phyloP scores from a whole-genome alignment of 2,888 invertebrate genomes.

The Myopa testacea region DNA sequence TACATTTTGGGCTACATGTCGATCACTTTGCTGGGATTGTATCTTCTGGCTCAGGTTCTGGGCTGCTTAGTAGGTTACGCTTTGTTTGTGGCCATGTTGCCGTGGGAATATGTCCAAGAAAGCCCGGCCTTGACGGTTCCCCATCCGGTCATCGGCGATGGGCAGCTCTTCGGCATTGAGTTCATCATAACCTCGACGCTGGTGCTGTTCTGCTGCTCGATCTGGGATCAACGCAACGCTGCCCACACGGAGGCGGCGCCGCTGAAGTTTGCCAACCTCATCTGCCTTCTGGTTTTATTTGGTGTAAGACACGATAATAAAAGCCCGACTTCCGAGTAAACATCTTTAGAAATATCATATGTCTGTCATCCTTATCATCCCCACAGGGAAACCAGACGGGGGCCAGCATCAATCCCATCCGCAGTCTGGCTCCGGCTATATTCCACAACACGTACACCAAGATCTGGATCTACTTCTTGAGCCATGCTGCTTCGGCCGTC shows the following conservation, averaged over 20 bases:
- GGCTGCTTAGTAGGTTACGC: slow-evolving; percentile 40
- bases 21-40: slow-evolving; percentile 7
- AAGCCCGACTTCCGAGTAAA: too few relatives aligned
- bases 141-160: neutral
- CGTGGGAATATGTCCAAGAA: neutral
- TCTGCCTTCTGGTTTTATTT: neutral
- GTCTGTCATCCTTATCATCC: too few relatives aligned
- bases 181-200: slow-evolving; percentile 27
- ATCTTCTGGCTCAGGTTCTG: slow-evolving; percentile 36
- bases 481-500: neutral
- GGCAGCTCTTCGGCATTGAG: neutral
- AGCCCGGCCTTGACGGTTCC: neutral
- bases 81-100: slow-evolving; percentile 15
- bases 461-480: slow-evolving; percentile 76
- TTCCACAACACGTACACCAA: slow-evolving; percentile 75
- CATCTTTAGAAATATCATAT: neutral
- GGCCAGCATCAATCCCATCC: slow-evolving; percentile 78
- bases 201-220: slow-evolving; percentile 34
- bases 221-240: slow-evolving; percentile 39
- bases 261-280: slow-evolving; percentile 1
- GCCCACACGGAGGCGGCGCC: neutral
- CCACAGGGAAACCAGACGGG: slow-evolving; percentile 70
- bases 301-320: slow-evolving; percentile 19
- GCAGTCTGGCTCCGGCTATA: slow-evolving; percentile 78
- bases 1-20: slow-evolving; percentile 37